A percentile compares a stretch with the other conserved stretches of the same genome.
These are phyloP conservation scores for Drosophila eugracilis DNA, from an alignment of 1,140 invertebrate species.

Conservation along the genomic window DNA sequence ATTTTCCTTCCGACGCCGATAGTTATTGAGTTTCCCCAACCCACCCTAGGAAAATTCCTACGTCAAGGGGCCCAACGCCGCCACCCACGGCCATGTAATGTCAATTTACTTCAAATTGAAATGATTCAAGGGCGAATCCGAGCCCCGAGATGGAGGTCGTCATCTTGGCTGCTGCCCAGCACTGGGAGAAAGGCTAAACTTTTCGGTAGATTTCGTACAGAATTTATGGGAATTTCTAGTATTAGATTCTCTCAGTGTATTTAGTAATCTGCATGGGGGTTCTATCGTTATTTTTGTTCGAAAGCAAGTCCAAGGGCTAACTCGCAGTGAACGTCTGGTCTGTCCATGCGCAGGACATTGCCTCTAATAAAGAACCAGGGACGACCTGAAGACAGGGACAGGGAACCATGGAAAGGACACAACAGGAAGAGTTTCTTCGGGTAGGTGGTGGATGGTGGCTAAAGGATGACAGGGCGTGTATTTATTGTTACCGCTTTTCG, in stretches of 20 bases:
- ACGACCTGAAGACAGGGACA: background rate
- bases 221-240: too few relatives aligned
- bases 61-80: conserved; percentile 1
- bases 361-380: background rate
- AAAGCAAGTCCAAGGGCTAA: conserved; percentile 42
- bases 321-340: conserved; percentile 38
- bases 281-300: conserved; percentile 59
- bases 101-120: conserved; percentile 78
- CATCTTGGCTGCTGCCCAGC: conserved; percentile 11
- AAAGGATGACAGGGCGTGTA: conserved; percentile 61
- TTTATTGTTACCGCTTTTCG: conserved; percentile 76
- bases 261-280: conserved; percentile 22
- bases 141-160: conserved; percentile 20
- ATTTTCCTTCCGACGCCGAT: conserved; percentile 51
- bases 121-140: conserved; percentile 73
- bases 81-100: conserved; percentile 71
- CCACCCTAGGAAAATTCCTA: conserved; percentile 8
- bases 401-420: conserved; percentile 9
- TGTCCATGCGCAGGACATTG: conserved; percentile 45
- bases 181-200: conserved; percentile 17
- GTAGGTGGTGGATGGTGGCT: background rate
- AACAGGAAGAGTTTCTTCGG: background rate
- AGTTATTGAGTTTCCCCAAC: conserved; percentile 72
- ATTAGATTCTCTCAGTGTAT: too few relatives aligned
- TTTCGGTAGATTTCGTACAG: background rate